Base-by-base conservation (phyloP, 2,113 vertebrate genomes). In the Ramphastos sulfuratus region DNA sequence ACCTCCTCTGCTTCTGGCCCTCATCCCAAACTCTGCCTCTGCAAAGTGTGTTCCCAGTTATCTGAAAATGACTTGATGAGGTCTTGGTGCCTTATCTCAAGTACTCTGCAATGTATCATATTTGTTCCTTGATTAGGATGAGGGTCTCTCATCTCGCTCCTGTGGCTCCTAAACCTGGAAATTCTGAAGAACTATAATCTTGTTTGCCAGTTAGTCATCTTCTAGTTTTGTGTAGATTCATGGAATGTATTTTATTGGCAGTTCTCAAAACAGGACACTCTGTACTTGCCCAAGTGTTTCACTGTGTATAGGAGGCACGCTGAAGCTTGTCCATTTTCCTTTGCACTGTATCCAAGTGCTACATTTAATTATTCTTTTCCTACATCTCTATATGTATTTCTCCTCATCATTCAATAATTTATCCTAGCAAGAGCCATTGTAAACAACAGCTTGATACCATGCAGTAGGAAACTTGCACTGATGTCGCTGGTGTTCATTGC, bases 231-330 rank as follows among this genome's bases (percentile, higher is more conserved):
- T 94, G 75, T 92, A 82, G 75, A 63, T 92, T 93, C 6, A 16
- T 63, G 91, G 87, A 92, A 95, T 87, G 54, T 58, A 80, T 52
- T 88, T 91, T 96, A 94, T 87, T 96, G 94, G 87, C 86, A 89
- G 81, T 78, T 87, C 65, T 90, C 84, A 93, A 84, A 95, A 56
- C 31, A 80, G 90, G 80, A 84, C 31, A 66, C 87, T 86, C 94
- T 88, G 66, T 96, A 37, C 73, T 84, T 85, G 86, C 61, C 18
- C 8, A 55, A 90, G 39, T 56, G 65, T 92, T 93, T 95, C 87
- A 89, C 85, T 74, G 77, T 74, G 77, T 93, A 77, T 24, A 54
- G 64, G 46, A 87, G 60, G 72, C 95, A 59, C 85, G 96, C 77
- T 93, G 52, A 59, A 95, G 79, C 94, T 79, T 54, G 66, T 78